Percentiles rank a stretch among this genome's conserved stretches.
Evolutionary conservation across 2,113 vertebrate species (phyloP).

Genomic region (Hippocampus comes): DNA sequence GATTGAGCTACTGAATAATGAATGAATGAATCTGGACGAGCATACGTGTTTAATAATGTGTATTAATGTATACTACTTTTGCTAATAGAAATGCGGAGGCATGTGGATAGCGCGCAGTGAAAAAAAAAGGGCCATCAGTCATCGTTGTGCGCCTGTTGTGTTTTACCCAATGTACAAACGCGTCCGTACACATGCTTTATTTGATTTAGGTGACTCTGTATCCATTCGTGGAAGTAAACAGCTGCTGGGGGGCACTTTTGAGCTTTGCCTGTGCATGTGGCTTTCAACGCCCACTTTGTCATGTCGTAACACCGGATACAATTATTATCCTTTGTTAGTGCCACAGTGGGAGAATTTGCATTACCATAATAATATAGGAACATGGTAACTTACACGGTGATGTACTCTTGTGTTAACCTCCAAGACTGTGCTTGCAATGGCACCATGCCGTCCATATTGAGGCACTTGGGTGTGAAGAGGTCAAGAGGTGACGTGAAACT

Average conservation of each 20-base stretch:
- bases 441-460: constrained; percentile 27
- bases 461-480: constrained; percentile 36
- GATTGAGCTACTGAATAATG: no score
- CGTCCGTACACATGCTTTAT: background rate
- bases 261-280: background rate
- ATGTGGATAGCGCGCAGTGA: background rate
- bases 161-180: background rate
- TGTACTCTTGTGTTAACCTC: constrained; percentile 32
- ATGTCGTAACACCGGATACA: background rate
- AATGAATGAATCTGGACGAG: no score
- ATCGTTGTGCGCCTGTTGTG: background rate
- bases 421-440: constrained; percentile 45
- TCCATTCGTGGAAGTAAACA: background rate
- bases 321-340: background rate
- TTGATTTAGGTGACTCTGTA: background rate
- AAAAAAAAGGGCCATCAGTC: background rate
- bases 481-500: constrained; percentile 17
- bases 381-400: constrained; percentile 32
- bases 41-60: no score
- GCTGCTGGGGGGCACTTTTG: background rate
- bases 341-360: background rate
- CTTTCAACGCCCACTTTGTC: background rate
- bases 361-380: constrained; percentile 25
- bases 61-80: no score
- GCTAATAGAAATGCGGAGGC: no score